Percentiles rank a stretch among this genome's conserved stretches.
Evolutionary conservation across 30 jellyfish, hydroid and myxozoan species (phyloP).

Genomic region (Mastigias papua): DNA sequence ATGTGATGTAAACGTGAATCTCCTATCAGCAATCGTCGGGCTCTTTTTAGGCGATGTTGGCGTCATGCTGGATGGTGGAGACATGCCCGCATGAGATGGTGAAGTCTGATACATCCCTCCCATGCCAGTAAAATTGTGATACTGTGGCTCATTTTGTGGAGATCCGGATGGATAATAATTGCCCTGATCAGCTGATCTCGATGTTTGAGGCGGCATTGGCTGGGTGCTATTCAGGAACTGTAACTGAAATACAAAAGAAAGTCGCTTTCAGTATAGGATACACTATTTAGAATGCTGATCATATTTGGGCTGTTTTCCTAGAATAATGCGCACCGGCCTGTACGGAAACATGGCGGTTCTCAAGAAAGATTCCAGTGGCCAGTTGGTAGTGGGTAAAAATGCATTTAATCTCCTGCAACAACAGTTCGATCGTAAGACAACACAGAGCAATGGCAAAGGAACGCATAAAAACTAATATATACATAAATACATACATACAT

Average conservation of each 20-base stretch:
- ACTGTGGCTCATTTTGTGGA: constrained; percentile 60
- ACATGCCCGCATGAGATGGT: constrained; percentile 60
- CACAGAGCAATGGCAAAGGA: too few species aligned
- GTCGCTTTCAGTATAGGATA: background rate
- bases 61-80: constrained; percentile 59
- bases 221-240: constrained; percentile 65
- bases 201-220: constrained; percentile 39
- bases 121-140: constrained; percentile 48
- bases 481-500: too few species aligned
- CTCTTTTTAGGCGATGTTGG: constrained; percentile 70
- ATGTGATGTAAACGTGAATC: constrained; percentile 50
- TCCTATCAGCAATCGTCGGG: constrained; percentile 48
- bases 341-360: background rate
- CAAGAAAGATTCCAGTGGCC: too few species aligned
- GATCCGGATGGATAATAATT: constrained; percentile 46
- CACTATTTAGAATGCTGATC: background rate
- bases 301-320: background rate
- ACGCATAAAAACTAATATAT: too few species aligned
- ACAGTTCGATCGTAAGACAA: too few species aligned
- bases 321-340: background rate
- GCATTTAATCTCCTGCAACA: too few species aligned
- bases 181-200: constrained; percentile 45
- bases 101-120: constrained; percentile 58
- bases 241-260: constrained; percentile 26
- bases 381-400: too few species aligned